These are phyloP conservation scores for Periophthalmodon schlosseri DNA, from an alignment of 2,113 vertebrate species.

Conservation along the genomic window DNA sequence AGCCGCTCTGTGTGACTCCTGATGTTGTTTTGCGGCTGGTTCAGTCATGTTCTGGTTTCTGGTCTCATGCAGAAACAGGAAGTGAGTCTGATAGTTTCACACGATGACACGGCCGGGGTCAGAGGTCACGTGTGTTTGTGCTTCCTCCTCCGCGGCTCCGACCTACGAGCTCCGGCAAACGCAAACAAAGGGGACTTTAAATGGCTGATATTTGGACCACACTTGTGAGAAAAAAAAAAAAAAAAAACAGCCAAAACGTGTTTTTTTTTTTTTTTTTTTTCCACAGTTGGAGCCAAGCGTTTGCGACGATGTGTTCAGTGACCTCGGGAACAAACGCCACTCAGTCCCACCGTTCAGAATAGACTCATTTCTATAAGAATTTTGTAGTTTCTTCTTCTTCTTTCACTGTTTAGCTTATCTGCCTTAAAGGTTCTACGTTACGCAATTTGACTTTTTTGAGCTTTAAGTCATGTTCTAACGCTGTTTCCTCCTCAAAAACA, in stretches of 20 bases:
- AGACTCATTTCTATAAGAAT: no score
- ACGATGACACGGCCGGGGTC: conserved; percentile 1
- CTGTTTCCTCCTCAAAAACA: no score
- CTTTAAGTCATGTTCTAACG: no score
- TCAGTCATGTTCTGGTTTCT: background rate
- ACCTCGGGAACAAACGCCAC: background rate
- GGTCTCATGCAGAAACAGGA: background rate
- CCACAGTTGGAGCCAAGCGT: background rate
- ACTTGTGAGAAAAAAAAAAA: background rate
- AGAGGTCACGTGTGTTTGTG: background rate
- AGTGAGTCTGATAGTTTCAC: background rate
- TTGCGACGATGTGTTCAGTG: background rate
- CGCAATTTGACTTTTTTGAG: no score
- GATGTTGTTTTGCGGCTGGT: no score
- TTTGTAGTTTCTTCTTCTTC: no score
- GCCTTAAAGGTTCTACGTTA: no score
- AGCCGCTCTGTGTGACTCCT: no score
- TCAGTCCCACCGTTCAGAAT: background rate
- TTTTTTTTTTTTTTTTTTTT: no score
- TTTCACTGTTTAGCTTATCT: no score
- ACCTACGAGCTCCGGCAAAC: background rate
- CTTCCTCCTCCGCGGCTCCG: background rate
- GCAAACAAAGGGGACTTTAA: background rate
- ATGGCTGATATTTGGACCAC: no score
- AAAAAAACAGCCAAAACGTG: no score